phyloP scores from a whole-genome alignment of 2,888 invertebrate species.

The Theretra japonica region DNA sequence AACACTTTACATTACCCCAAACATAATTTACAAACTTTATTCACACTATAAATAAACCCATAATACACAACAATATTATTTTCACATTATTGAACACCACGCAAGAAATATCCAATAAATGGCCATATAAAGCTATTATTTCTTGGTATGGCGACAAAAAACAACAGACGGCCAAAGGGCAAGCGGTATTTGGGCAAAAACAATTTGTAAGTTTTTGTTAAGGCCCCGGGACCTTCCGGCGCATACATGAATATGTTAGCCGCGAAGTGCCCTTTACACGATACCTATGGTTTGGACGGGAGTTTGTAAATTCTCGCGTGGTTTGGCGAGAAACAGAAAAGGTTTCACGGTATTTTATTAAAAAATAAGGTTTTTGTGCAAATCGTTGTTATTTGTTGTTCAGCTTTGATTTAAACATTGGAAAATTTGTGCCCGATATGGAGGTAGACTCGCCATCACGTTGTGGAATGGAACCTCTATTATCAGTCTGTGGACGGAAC shows the following conservation, averaged over 20 bases:
- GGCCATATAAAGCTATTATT: conserved; percentile 13
- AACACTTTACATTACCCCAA: neutral
- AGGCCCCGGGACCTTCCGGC: conserved; percentile 52
- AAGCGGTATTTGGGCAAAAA: conserved; percentile 63
- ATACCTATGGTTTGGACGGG: conserved; percentile 37
- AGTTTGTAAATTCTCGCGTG: conserved; percentile 43
- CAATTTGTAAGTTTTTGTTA: conserved; percentile 70
- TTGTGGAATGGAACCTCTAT: no score
- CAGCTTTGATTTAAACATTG: no score
- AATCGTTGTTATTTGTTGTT: no score
- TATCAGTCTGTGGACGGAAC: no score
- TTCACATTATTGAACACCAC: neutral
- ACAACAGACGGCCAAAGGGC: conserved; percentile 53
- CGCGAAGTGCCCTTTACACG: conserved; percentile 51
- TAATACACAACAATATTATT: neutral
- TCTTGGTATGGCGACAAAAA: conserved; percentile 13
- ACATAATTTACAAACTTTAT: neutral
- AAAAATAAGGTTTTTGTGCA: neutral
- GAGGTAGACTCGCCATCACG: no score
- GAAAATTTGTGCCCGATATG: no score
- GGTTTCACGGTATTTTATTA: neutral
- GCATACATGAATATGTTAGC: conserved; percentile 66
- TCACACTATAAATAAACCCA: neutral
- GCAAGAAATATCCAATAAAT: conserved; percentile 12
- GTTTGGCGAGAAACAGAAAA: conserved; percentile 35